These are phyloP conservation scores for Periparus ater DNA, from an alignment of 2,797 vertebrate species.

Conservation along the genomic window DNA sequence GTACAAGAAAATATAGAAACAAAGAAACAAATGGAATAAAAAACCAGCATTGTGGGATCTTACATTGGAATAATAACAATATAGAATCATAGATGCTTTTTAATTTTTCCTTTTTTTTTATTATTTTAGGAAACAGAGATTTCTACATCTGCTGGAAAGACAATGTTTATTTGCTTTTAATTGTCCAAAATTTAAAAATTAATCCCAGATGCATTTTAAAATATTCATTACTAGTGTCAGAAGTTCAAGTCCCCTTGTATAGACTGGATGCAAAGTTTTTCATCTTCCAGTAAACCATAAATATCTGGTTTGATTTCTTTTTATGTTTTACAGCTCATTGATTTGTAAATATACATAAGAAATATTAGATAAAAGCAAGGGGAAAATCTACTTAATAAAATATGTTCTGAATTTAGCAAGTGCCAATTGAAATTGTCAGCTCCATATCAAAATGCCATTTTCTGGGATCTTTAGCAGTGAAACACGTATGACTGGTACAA, in stretches of 20 bases:
- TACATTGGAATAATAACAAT: not conserved
- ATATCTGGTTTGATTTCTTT: not conserved
- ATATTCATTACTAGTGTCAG: not conserved
- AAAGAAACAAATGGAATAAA: not conserved
- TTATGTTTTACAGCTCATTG: not conserved
- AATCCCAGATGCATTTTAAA: not conserved
- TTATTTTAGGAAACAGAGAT: not conserved
- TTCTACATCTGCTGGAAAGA: not conserved
- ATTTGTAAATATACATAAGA: not conserved
- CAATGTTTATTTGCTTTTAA: not conserved
- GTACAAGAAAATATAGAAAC: not conserved
- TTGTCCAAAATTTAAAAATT: not conserved
- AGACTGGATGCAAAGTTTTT: not conserved
- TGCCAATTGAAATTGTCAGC: not conserved
- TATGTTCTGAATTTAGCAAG: not conserved
- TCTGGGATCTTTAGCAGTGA: not conserved
- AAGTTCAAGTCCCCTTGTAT: not conserved
- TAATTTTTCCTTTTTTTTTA: not conserved
- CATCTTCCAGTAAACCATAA: not conserved
- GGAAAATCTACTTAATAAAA: not conserved
- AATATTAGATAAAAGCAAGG: not conserved
- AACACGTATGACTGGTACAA: not conserved
- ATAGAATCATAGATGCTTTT: not conserved
- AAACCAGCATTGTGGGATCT: accelerated
- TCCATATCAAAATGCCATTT: slow-evolving; percentile 6